Base-by-base conservation (phyloP, 1,140 invertebrate species). In the Chlorops oryzae region DNA sequence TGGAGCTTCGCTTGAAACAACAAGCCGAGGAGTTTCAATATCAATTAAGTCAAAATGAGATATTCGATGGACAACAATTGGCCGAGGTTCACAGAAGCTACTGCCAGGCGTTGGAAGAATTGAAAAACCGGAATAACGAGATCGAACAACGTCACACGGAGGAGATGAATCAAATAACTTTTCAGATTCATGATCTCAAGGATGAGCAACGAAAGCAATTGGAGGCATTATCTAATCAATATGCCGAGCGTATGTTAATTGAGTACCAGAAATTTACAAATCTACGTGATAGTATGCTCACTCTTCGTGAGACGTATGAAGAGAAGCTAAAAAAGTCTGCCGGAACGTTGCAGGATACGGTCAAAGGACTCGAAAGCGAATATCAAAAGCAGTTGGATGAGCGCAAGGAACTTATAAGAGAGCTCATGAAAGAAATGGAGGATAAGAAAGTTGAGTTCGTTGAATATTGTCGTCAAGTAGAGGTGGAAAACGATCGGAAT, bases 221-320 rank as follows among this genome's bases (percentile, higher is more conserved):
- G 43, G 81, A 88, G 20, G 54, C 55, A 1, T 42, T 70, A 38
- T 57, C 64, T 25, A 64, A 55, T 24, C 67, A 70, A 39, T 90
- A 88, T 61, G 90, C 92, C 63, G 78, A 84, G 34, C 88, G 90
- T 72, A 75, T 95, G 35, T 88, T 92, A 59, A 75, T 80, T 25
- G 92, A 95, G 72, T 94, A 92, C 61, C 86, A 93, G 55, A 92
- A 92, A 73, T 92, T 63, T 23, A 61, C 78, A 62, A 79, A 77
- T 44, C 77, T 91, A 22, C 86, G 91, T 70, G 79, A 84, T 50
- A 82, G 82, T 56, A 84, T 82, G 61, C 78, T 81, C 47, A 67
- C 75, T 43, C 85, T 90, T 78, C 80, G 84, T 50, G 77, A 84
- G 58, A 80, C 85, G 42, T 92, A 90, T 57, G 87, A 92, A 62